phyloP scores from a whole-genome alignment of 2,113 vertebrate genomes.

The Labeo catla region DNA sequence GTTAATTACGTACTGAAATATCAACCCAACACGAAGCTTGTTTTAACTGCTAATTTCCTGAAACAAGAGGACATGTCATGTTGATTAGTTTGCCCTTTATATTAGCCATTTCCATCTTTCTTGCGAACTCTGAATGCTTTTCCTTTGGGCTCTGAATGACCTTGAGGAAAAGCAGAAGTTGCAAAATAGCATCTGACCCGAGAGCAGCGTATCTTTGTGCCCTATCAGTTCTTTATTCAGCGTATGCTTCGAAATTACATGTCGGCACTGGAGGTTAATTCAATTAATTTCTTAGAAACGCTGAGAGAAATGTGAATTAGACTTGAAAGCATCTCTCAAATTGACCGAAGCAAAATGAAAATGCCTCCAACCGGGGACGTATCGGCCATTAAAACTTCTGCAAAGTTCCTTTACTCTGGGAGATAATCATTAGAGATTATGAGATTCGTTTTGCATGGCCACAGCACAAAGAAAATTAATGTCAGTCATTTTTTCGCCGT shows the following conservation, averaged over 20 bases:
- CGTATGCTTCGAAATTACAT: background rate
- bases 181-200: background rate
- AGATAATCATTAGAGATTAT: background rate
- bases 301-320: background rate
- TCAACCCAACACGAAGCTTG: background rate
- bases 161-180: background rate
- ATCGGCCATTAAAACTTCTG: background rate
- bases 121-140: background rate
- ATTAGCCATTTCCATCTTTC: background rate
- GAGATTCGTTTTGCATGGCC: background rate
- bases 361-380: background rate
- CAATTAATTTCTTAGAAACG: background rate
- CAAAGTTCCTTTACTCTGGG: background rate
- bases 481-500: background rate
- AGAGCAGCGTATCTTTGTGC: background rate
- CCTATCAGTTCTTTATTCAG: background rate
- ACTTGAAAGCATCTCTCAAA: constrained; percentile 8
- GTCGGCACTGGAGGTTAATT: background rate
- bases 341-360: background rate
- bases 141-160: constrained; percentile 5
- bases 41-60: background rate
- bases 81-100: constrained; percentile 11
- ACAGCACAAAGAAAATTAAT: background rate
- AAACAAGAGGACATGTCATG: background rate
- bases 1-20: background rate